Conservation (phyloP, 2,113 vertebrate genomes). For the Pachycephala philippinensis region DNA sequence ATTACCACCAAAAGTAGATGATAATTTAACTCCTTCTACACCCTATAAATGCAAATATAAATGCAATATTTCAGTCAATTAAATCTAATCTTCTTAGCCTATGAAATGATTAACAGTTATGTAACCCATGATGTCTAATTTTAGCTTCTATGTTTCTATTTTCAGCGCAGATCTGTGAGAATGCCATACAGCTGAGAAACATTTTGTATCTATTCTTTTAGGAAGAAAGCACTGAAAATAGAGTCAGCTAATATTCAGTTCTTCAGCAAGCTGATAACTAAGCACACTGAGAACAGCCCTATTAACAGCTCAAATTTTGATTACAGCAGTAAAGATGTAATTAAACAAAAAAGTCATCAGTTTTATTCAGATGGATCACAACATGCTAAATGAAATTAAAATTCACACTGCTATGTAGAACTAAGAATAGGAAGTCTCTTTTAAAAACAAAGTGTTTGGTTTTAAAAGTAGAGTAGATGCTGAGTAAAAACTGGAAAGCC, state of each 20-base stretch:
- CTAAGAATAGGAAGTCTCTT: background rate
- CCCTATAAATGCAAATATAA: background rate
- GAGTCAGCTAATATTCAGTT: background rate
- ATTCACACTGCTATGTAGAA: background rate
- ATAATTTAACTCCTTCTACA: conserved; percentile 15
- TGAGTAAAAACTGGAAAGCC: background rate
- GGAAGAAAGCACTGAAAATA: background rate
- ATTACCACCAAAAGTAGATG: background rate
- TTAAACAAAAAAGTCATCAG: background rate
- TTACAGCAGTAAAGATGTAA: background rate
- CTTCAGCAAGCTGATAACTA: background rate
- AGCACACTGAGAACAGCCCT: background rate
- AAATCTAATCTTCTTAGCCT: conserved; percentile 32
- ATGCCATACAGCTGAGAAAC: background rate
- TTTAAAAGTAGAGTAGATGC: background rate
- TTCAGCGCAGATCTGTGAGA: background rate
- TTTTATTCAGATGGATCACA: background rate
- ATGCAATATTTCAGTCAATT: conserved; percentile 43
- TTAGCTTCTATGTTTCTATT: conserved; percentile 36
- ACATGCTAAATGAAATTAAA: background rate
- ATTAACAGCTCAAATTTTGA: background rate
- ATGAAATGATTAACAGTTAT: conserved; percentile 59
- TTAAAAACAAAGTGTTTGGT: background rate
- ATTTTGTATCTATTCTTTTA: background rate
- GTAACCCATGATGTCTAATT: conserved; percentile 27